phyloP scores from a whole-genome alignment of 2,797 vertebrate genomes.

The Manis javanica region DNA sequence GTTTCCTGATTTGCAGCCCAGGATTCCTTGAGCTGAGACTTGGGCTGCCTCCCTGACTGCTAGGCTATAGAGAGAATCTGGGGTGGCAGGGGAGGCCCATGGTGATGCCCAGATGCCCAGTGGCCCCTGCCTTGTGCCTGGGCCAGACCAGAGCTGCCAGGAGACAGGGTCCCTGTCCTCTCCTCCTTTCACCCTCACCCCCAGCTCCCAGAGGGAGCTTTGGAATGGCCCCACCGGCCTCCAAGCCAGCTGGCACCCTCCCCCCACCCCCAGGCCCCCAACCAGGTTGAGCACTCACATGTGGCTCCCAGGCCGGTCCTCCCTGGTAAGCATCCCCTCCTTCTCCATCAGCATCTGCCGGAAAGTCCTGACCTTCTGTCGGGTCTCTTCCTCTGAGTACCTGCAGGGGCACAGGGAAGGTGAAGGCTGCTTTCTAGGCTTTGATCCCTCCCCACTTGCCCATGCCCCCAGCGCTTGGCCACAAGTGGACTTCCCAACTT shows the following conservation, averaged over 20 bases:
- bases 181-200: not conserved
- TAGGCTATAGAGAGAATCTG: not conserved
- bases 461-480: not conserved
- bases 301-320: slow-evolving; percentile 92
- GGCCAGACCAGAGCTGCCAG: not conserved
- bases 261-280: fast-evolving
- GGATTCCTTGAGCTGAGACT: not conserved
- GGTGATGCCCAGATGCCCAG: not conserved
- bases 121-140: not conserved
- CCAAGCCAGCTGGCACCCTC: not conserved
- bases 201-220: not conserved
- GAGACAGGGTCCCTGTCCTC: not conserved
- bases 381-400: slow-evolving; percentile 97
- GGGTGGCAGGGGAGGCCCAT: not conserved
- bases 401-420: slow-evolving; percentile 81
- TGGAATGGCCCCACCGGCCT: not conserved
- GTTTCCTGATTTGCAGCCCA: not conserved
- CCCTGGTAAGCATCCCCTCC: slow-evolving; percentile 97
- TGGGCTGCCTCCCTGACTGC: not conserved
- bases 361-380: slow-evolving; percentile 98
- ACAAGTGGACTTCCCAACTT: not conserved
- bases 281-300: slow-evolving; percentile 88
- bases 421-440: not conserved
- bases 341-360: slow-evolving; percentile 99
- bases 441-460: too few relatives aligned